A percentile compares a stretch with the other conserved stretches of the same genome.
Conservation (phyloP, 2,888 invertebrate genomes). For the Ormyrus pomaceus region DNA sequence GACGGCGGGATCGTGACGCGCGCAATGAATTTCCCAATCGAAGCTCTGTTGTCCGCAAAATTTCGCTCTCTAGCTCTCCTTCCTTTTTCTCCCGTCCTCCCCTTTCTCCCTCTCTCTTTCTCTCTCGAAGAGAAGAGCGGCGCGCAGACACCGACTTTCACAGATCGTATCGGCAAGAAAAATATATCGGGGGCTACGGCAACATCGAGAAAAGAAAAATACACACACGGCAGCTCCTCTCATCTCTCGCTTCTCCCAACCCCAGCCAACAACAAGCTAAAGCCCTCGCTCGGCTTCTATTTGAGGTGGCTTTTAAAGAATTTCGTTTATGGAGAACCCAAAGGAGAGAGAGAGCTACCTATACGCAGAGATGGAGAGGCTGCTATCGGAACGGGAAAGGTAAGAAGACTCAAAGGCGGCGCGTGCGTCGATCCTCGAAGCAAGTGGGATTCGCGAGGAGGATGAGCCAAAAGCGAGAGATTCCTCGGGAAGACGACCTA, state of each 20-base stretch:
- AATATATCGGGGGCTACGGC: neutral
- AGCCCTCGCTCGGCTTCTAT: slow-evolving; percentile 20
- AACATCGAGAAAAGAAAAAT: slow-evolving; percentile 4
- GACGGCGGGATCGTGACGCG: neutral
- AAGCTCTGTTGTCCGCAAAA: slow-evolving; percentile 11
- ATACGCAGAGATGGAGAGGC: neutral
- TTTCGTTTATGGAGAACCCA: slow-evolving; percentile 48
- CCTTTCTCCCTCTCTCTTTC: neutral
- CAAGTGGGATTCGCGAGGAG: slow-evolving; percentile 2
- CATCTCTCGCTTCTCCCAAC: neutral
- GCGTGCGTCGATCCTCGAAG: neutral
- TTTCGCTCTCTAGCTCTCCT: neutral
- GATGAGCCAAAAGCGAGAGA: slow-evolving; percentile 25
- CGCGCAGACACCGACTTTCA: neutral
- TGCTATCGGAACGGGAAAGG: slow-evolving; percentile 25
- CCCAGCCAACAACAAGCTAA: slow-evolving; percentile 6
- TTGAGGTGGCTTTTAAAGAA: slow-evolving; percentile 50
- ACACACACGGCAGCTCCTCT: neutral
- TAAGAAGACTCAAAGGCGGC: slow-evolving; percentile 30
- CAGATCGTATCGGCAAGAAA: slow-evolving; percentile 22
- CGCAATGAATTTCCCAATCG: slow-evolving; percentile 38
- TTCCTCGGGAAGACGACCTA: too few species aligned
- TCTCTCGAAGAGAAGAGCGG: neutral
- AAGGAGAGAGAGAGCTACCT: neutral
- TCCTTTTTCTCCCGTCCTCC: neutral